These are phyloP conservation scores for Drosophila niveifrons DNA, from an alignment of 2,888 invertebrate genomes.

Conservation along the genomic window DNA sequence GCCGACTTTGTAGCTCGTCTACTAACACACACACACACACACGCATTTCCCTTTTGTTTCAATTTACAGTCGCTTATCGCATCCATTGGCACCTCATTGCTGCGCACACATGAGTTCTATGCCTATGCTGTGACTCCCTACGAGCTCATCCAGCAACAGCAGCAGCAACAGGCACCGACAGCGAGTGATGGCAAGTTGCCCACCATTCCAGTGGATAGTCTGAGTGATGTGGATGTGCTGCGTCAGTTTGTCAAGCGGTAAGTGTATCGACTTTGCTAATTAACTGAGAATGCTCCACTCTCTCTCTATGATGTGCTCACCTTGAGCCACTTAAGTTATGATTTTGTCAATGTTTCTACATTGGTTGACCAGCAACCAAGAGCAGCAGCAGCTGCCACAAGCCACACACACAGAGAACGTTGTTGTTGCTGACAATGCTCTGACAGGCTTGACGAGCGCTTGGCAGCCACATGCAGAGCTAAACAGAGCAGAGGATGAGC, in stretches of 20 bases:
- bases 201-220: conserved; percentile 85
- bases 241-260: conserved; percentile 93
- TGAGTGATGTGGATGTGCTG: conserved; percentile 89
- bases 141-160: conserved; percentile 78
- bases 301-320: conserved; percentile 5
- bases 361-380: not conserved
- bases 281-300: conserved; percentile 7
- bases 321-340: conserved; percentile 45
- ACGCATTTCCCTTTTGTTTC: not conserved
- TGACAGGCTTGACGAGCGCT: conserved; percentile 67
- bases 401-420: conserved; percentile 16
- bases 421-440: conserved; percentile 71
- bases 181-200: conserved; percentile 81
- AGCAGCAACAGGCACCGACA: conserved; percentile 42
- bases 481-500: conserved; percentile 29
- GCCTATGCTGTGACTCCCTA: conserved; percentile 85
- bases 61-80: conserved; percentile 76
- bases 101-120: conserved; percentile 84
- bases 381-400: conserved; percentile 35
- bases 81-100: conserved; percentile 84
- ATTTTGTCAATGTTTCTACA: conserved; percentile 40
- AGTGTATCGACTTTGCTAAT: conserved; percentile 51
- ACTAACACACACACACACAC: not conserved
- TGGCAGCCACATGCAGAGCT: conserved; percentile 64
- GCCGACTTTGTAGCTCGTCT: conserved; percentile 1